Percentiles rank a stretch among this genome's conserved stretches.
These are phyloP conservation scores for Lordiphosa mommai DNA, from an alignment of 1,140 invertebrate genomes.

Conservation along the genomic window DNA sequence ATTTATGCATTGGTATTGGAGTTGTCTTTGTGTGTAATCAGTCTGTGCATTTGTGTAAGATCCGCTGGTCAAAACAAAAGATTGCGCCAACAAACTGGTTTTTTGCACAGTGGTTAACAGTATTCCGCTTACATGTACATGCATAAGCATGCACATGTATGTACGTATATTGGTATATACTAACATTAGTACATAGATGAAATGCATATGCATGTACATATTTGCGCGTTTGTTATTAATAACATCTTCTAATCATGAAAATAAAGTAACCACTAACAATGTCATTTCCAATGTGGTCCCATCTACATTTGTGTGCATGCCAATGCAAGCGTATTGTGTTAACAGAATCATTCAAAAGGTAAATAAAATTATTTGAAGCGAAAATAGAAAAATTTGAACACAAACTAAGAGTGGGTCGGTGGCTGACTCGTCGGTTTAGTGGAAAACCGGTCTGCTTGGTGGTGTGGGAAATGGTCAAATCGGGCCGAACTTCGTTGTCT, in stretches of 20 bases:
- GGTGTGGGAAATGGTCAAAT: conserved; percentile 41
- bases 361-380: conserved; percentile 1
- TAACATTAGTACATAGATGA: conserved; percentile 1
- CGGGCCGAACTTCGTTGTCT: conserved; percentile 25
- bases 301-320: too few relatives aligned
- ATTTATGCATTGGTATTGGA: conserved; percentile 6
- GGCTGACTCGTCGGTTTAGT: conserved; percentile 27
- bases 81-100: conserved; percentile 51
- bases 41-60: conserved; percentile 39
- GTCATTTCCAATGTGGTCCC: too few relatives aligned
- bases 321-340: background rate
- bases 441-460: conserved; percentile 37
- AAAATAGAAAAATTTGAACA: background rate
- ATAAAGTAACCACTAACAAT: too few relatives aligned
- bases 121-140: conserved; percentile 81
- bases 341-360: conserved; percentile 1
- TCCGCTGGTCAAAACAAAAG: conserved; percentile 52
- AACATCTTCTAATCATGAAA: background rate
- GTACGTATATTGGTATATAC: conserved; percentile 4
- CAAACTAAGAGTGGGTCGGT: conserved; percentile 8
- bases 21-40: conserved; percentile 8
- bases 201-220: conserved; percentile 2
- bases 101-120: conserved; percentile 36
- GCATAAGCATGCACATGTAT: conserved; percentile 12
- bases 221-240: background rate